These are phyloP conservation scores for Tortrix viridana DNA, from an alignment of 2,888 invertebrate species.

Conservation along the genomic window DNA sequence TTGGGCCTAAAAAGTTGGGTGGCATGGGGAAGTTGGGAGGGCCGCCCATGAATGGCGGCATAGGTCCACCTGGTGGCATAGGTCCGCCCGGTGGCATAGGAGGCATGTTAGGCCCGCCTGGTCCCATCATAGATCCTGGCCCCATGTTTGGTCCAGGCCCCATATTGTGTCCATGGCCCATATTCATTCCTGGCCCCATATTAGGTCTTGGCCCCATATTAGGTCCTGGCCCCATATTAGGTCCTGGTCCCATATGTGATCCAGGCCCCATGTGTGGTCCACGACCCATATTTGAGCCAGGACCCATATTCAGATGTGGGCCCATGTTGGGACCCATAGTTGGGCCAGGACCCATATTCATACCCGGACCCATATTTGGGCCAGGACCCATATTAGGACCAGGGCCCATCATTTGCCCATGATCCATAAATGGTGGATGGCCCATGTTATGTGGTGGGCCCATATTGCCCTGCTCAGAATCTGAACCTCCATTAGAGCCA, in stretches of 20 bases:
- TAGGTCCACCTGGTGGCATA: conserved; percentile 41
- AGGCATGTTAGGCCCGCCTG: conserved; percentile 41
- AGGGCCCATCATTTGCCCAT: conserved; percentile 37
- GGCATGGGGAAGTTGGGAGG: conserved; percentile 64
- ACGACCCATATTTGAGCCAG: conserved; percentile 38
- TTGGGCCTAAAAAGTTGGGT: conserved; percentile 73
- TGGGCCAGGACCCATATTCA: conserved; percentile 36
- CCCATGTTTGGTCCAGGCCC: conserved; percentile 11
- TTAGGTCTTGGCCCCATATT: conserved; percentile 45
- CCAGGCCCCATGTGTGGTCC: conserved; percentile 42
- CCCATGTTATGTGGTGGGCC: conserved; percentile 43
- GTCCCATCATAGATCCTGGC: conserved; percentile 21
- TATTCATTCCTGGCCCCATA: conserved; percentile 43
- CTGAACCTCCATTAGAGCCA: conserved; percentile 55
- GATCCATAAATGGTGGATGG: conserved; percentile 40
- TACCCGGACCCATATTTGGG: conserved; percentile 40
- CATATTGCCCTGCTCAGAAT: conserved; percentile 48
- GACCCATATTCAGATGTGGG: conserved; percentile 36
- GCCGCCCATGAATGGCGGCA: conserved; percentile 65
- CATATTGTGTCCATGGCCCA: conserved; percentile 34
- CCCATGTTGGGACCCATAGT: conserved; percentile 29
- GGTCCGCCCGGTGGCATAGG: conserved; percentile 39
- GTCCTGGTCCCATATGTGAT: conserved; percentile 38
- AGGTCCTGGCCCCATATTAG: conserved; percentile 27
- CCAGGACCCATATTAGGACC: conserved; percentile 46